A percentile compares a stretch with the other conserved stretches of the same genome.
These are phyloP conservation scores for Parascotia fuliginaria DNA, from an alignment of 2,888 invertebrate genomes.

Conservation along the genomic window DNA sequence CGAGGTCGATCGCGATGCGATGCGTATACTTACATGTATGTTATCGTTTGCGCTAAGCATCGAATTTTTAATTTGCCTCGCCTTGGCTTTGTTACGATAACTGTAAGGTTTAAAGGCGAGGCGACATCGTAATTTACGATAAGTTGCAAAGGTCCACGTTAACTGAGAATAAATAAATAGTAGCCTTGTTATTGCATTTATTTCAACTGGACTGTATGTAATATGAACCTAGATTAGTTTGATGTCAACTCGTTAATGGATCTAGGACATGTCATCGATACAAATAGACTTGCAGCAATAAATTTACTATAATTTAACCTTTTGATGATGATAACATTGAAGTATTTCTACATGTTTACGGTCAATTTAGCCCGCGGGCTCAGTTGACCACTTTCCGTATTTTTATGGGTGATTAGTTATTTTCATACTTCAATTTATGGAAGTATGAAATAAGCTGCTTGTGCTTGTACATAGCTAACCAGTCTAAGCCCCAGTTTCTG, in stretches of 20 bases:
- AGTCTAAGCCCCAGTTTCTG: too few species aligned
- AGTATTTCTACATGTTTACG: too few species aligned
- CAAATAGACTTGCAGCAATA: conserved; percentile 8
- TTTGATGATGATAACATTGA: neutral
- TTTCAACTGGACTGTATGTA: neutral
- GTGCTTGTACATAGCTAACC: too few species aligned
- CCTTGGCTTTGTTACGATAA: conserved; percentile 39
- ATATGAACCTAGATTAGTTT: conserved; percentile 8
- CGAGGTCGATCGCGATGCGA: conserved; percentile 38
- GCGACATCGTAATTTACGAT: conserved; percentile 19
- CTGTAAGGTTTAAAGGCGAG: conserved; percentile 25
- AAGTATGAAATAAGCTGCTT: too few species aligned
- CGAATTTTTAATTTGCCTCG: conserved; percentile 40
- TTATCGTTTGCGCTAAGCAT: conserved; percentile 37
- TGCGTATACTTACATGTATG: too few species aligned
- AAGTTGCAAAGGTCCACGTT: conserved; percentile 21
- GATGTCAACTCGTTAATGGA: conserved; percentile 15
- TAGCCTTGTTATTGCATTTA: conserved; percentile 6
- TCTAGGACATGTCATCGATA: conserved; percentile 24
- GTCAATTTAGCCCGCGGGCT: too few species aligned
- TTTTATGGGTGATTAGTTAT: too few species aligned
- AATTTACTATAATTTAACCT: neutral
- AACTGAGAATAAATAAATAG: conserved; percentile 14
- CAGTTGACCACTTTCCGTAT: too few species aligned
- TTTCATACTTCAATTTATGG: too few species aligned